Evolutionary conservation across 2,113 vertebrate species (phyloP).

Genomic region (Raphicerus campestris): DNA sequence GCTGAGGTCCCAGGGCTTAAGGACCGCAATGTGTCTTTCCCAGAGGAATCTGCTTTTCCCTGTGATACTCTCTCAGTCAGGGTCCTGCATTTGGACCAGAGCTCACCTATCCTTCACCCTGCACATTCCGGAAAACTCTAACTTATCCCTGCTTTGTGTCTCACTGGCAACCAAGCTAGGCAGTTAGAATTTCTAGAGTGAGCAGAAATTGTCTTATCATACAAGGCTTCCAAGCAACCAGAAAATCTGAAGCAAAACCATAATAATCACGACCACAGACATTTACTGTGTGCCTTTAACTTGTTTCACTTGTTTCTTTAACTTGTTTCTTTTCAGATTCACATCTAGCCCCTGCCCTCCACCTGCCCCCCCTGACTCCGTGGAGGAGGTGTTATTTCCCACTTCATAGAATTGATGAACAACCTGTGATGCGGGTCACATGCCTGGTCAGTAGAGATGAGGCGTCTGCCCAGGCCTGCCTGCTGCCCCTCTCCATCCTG

Average conservation of each 20-base stretch:
- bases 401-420: rapidly evolving
- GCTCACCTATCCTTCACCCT: not conserved
- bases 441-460: not conserved
- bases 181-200: not conserved
- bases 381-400: not conserved
- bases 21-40: not conserved
- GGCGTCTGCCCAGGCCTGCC: rapidly evolving
- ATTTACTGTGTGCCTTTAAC: not conserved
- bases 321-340: not conserved
- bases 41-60: too few species aligned
- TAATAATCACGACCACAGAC: not conserved
- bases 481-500: not conserved
- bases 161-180: not conserved
- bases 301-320: too few species aligned
- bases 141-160: not conserved
- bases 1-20: not conserved
- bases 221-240: not conserved
- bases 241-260: not conserved
- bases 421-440: not conserved
- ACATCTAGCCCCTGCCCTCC: not conserved
- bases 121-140: not conserved
- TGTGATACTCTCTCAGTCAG: not conserved
- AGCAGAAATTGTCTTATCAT: not conserved
- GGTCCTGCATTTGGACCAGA: not conserved
- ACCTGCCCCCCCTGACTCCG: rapidly evolving